These are phyloP conservation scores for Hipposideros larvatus DNA, from an alignment of 2,797 vertebrate species.

Conservation along the genomic window DNA sequence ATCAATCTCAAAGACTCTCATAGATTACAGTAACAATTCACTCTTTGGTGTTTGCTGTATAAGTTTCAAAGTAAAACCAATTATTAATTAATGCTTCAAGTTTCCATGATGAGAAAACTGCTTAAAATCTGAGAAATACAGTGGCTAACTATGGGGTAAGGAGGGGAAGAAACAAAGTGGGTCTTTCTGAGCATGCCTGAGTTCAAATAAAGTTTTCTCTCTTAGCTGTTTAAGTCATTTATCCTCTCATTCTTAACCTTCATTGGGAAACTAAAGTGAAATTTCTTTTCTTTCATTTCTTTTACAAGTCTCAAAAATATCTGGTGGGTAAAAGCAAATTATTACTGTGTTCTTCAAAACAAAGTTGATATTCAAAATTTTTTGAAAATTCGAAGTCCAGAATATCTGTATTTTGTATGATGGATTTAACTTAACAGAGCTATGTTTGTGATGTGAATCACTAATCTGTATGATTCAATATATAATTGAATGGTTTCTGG, in stretches of 20 bases:
- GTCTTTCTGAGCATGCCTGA: neutral
- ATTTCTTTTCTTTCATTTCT: neutral
- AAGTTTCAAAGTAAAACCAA: conserved; percentile 74
- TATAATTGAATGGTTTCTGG: neutral
- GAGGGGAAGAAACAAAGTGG: neutral
- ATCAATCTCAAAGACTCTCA: conserved; percentile 73
- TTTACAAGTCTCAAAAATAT: conserved; percentile 53
- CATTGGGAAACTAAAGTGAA: conserved; percentile 44
- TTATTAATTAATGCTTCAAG: conserved; percentile 60
- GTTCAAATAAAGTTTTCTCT: conserved; percentile 24
- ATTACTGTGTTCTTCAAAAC: conserved; percentile 7
- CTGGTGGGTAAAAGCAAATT: neutral
- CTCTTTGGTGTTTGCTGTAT: conserved; percentile 56
- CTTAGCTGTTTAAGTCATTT: conserved; percentile 1
- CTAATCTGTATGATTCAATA: neutral
- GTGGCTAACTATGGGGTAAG: neutral
- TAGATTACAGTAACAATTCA: conserved; percentile 71
- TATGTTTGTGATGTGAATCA: neutral
- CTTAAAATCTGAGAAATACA: conserved; percentile 46
- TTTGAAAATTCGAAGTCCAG: conserved; percentile 33
- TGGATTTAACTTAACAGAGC: neutral
- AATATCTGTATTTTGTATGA: neutral
- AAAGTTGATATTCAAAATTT: conserved; percentile 15
- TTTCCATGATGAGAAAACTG: conserved; percentile 56
- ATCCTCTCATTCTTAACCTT: conserved; percentile 15